Evolutionary conservation across 2,888 invertebrate genomes (phyloP).

Genomic region (Lycocerus yunnanus): DNA sequence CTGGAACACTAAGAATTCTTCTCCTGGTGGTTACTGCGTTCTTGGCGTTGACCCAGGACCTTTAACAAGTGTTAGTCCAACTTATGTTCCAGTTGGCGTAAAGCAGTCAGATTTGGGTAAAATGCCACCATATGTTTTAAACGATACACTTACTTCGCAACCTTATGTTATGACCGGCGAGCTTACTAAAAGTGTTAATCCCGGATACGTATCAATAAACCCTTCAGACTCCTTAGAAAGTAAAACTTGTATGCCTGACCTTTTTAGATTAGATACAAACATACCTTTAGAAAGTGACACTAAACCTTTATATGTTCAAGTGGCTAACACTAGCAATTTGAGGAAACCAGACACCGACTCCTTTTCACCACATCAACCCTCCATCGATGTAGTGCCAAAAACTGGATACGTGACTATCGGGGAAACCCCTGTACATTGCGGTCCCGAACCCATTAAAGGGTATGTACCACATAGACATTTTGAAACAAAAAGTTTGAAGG

Average conservation of each 20-base stretch:
- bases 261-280: conserved; percentile 28
- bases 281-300: conserved; percentile 26
- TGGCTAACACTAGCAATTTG: conserved; percentile 30
- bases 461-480: conserved; percentile 49
- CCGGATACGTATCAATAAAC: conserved; percentile 44
- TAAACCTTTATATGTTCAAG: conserved; percentile 37
- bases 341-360: conserved; percentile 20
- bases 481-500: conserved; percentile 47
- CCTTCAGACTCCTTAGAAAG: conserved; percentile 30
- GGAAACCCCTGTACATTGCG: conserved; percentile 34
- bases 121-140: conserved; percentile 31
- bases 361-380: conserved; percentile 36
- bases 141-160: conserved; percentile 26
- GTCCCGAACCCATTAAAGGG: conserved; percentile 3
- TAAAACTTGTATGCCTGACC: conserved; percentile 31
- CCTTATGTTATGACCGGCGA: conserved; percentile 42
- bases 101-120: conserved; percentile 18
- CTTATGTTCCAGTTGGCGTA: conserved; percentile 38
- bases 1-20: conserved; percentile 17
- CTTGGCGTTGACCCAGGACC: conserved; percentile 41
- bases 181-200: conserved; percentile 40
- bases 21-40: conserved; percentile 43
- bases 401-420: conserved; percentile 45
- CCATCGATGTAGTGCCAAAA: conserved; percentile 30
- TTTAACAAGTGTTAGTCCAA: conserved; percentile 25